Percentiles rank a stretch among this genome's conserved stretches.
Conservation (phyloP, 2,113 vertebrate genomes). For the Cacatua alba region DNA sequence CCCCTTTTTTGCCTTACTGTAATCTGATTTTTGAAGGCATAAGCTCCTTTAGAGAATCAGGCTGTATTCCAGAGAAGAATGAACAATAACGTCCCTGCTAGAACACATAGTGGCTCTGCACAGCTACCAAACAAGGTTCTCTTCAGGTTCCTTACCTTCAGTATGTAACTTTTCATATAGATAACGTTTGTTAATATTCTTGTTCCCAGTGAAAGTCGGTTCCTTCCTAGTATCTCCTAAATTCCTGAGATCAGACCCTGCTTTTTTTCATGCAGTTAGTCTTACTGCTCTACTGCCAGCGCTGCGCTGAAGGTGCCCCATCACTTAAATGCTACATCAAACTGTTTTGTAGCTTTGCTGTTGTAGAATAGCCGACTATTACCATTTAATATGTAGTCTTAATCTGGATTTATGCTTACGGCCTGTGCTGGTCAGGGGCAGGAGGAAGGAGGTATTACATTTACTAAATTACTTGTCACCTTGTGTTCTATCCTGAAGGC, state of each 20-base stretch:
- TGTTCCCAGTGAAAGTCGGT: not conserved
- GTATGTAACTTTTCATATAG: not conserved
- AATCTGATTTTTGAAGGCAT: conserved; percentile 14
- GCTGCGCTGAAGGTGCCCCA: not conserved
- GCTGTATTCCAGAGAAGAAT: not conserved
- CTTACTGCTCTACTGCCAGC: not conserved
- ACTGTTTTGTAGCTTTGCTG: not conserved
- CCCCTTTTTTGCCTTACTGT: not conserved
- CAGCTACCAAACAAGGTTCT: not conserved
- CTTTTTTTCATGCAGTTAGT: not conserved
- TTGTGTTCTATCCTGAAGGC: not conserved
- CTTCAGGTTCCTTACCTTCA: not conserved
- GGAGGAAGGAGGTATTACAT: not conserved
- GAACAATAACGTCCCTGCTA: not conserved
- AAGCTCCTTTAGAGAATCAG: not conserved
- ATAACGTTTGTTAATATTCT: not conserved
- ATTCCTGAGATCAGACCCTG: not conserved
- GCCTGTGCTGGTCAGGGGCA: not conserved
- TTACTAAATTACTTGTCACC: not conserved
- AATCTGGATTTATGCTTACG: not conserved
- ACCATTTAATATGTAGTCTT: not conserved
- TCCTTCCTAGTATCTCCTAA: not conserved
- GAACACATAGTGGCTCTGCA: not conserved
- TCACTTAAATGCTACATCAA: not conserved
- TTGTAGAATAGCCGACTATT: not conserved